Base-by-base conservation (phyloP, 2,797 vertebrate genomes). In the Argya squamiceps region DNA sequence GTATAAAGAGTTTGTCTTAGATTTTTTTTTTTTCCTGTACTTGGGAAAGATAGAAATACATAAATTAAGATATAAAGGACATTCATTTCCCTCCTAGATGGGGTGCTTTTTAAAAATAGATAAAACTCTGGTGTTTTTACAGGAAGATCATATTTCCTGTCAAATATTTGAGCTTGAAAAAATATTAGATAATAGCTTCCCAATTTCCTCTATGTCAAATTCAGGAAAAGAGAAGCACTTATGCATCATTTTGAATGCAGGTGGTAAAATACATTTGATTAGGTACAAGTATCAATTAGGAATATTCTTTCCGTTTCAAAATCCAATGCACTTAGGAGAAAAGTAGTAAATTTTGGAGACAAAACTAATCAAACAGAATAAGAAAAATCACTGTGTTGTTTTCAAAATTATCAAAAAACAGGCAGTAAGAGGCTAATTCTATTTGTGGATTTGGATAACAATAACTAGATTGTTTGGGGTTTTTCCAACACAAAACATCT, bases 221-320 rank as follows among this genome's bases (percentile, higher is more conserved):
- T 83, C 84, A 93, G 96, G 89, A 93, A 91, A 93, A 93, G 55
- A 91, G 24, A 75, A 95, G 44, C 46, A 91, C 34, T 92, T 89
- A 87, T 5, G 22, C 65, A 85, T 77, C 19, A 74, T 84, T 96
- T 90, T 85, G 86, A 81, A 96, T 88, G 79, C 68, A 94, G 88
- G 91, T 94, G 80, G 73, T 81, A 90, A 91, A 92, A 82, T 50
- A 36, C 32, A 53, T 91, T 79, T 89, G 70, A 91, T 91, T 82
- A 89, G 55, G 37, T 85, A 53, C 32, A 64, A 64, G 20, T 62
- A 71, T 81, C 65, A 86, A 78, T 94, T 93, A 88, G 19, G 27
- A 89, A 79, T 41, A 43, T 62, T 86, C 58, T 94, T 92, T 81
- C 92, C 10, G 12, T 46, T 90, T 81, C n/a, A 53, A 75, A 92